These are phyloP conservation scores for Rhopalosiphum nymphaeae DNA, from an alignment of 2,888 invertebrate genomes.

Conservation along the genomic window DNA sequence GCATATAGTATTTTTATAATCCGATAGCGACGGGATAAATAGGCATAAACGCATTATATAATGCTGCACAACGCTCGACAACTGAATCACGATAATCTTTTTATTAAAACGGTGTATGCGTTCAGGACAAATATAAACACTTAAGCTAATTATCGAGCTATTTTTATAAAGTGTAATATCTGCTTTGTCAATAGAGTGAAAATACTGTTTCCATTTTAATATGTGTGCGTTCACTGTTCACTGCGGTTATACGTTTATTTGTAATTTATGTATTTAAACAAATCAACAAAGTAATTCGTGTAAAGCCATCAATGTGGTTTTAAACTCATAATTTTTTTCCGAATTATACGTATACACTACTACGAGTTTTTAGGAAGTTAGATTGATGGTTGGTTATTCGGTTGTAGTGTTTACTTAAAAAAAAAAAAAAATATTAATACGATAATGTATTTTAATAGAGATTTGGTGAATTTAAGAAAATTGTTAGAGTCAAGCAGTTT, in stretches of 20 bases:
- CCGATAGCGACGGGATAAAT: not conserved
- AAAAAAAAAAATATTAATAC: too few relatives aligned
- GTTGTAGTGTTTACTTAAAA: not conserved
- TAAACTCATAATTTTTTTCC: not conserved
- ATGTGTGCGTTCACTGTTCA: not conserved
- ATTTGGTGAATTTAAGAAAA: too few relatives aligned
- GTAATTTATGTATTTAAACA: not conserved
- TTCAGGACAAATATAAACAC: not conserved
- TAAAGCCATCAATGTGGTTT: not conserved
- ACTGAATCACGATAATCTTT: not conserved
- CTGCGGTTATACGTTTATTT: not conserved
- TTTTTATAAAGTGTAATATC: slow-evolving; percentile 2
- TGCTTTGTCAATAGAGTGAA: not conserved
- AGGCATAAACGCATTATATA: not conserved
- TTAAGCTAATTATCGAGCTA: not conserved
- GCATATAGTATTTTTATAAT: not conserved
- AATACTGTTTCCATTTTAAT: not conserved
- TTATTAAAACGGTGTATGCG: not conserved
- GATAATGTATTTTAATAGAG: not conserved
- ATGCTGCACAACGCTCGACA: not conserved
- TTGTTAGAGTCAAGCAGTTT: too few relatives aligned
- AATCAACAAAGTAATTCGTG: not conserved
- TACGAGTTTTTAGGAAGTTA: not conserved
- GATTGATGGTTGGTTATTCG: not conserved
- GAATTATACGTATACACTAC: not conserved